Evolutionary conservation across 1,140 invertebrate species (phyloP).

Genomic region (Dinoponera quadriceps): DNA sequence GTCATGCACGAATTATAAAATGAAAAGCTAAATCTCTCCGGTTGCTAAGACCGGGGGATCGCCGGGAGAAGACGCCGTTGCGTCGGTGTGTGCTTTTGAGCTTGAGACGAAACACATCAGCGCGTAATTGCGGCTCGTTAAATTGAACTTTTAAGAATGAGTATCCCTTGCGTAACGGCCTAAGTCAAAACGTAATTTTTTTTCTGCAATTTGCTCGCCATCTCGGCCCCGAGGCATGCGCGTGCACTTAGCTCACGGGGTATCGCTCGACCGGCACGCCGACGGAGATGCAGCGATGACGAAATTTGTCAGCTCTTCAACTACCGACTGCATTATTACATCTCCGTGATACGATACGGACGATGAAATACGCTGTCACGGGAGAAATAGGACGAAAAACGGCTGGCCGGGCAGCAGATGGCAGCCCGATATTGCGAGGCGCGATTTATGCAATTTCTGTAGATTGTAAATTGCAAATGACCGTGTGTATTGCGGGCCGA

Average conservation of each 20-base stretch:
- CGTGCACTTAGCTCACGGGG: neutral
- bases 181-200: slow-evolving; percentile 22
- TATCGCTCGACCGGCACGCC: slow-evolving; percentile 38
- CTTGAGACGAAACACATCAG: neutral
- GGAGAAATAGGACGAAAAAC: slow-evolving; percentile 61
- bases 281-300: slow-evolving; percentile 44
- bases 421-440: slow-evolving; percentile 51
- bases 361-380: slow-evolving; percentile 55
- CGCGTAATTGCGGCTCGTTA: neutral
- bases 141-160: slow-evolving; percentile 9
- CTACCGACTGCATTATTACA: slow-evolving; percentile 54
- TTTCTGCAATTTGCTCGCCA: slow-evolving; percentile 11
- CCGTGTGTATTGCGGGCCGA: slow-evolving; percentile 21
- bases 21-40: neutral
- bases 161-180: neutral
- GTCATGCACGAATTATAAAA: neutral
- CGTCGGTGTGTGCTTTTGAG: neutral
- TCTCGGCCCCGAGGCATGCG: neutral
- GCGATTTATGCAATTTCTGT: slow-evolving; percentile 57
- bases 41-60: neutral
- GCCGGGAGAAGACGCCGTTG: neutral
- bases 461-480: slow-evolving; percentile 59
- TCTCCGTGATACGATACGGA: slow-evolving; percentile 55
- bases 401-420: slow-evolving; percentile 55
- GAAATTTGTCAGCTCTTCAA: slow-evolving; percentile 59